Base-by-base conservation (phyloP, 2,113 vertebrate species). In the Ctenodactylus gundi region DNA sequence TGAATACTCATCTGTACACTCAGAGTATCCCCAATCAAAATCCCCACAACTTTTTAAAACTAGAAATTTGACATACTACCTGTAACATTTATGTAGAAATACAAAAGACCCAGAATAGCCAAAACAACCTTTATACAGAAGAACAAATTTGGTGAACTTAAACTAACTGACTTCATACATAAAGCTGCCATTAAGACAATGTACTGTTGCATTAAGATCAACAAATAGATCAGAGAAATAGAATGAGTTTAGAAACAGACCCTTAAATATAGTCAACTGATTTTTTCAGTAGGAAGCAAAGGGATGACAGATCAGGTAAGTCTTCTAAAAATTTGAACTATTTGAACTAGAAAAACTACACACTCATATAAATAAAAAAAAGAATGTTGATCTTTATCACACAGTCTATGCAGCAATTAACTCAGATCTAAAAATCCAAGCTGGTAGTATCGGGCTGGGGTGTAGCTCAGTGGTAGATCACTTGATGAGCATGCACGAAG, bases 191-290 rank as follows among this genome's bases (percentile, higher is more conserved):
- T 51, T 55, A 20, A 23, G 51, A 58, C n/a, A 44, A 36, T 13
- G 15, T 2, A 13, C 13, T 46, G 1, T 4, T 10, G 27, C 12
- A 8, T 13, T 46, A 46, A 68, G 31, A 58, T 0, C 2, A 27
- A 44, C 31, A 14, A n/a, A 27, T 0, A 3, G 15, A 29, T 25
- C 49, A 31, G 11, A 49, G 62, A 21, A 27, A 17, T 1, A 68
- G 72, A 10, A 10, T 3, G 7, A 17, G 6, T 25, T 70, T 5
- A 5, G n/a, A 44, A 51, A 49, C 4, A 21, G 36, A 27, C 1
- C 7, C 31, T 60, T 41, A 27, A 8, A 3, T 6, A 6, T 1
- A 3, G 49, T n/a, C 57, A 27, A 34, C 36, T 12, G 87, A 68
- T 51, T 46, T 51, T 46, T 53, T n/a, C 67, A 36, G 3, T 34